A percentile compares a stretch with the other conserved stretches of the same genome.
These are phyloP conservation scores for Pelobates fuscus DNA, from an alignment of 2,113 vertebrate species.

Conservation along the genomic window DNA sequence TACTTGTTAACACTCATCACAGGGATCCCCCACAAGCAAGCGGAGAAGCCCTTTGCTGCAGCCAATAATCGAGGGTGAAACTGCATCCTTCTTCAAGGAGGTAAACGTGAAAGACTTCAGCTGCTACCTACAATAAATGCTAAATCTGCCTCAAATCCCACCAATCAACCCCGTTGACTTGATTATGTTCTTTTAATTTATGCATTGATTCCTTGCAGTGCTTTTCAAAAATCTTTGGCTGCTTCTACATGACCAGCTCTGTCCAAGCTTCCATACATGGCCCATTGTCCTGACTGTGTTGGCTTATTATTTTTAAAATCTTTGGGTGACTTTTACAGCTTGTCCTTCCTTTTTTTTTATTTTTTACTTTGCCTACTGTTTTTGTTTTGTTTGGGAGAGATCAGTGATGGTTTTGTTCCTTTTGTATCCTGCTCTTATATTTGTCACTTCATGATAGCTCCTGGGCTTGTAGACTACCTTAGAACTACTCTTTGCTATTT, in stretches of 20 bases:
- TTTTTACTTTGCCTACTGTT: constrained; percentile 7
- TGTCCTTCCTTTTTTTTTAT: neutral
- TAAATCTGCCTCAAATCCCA: constrained; percentile 54
- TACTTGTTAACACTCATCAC: constrained; percentile 79
- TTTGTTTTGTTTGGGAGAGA: too few species aligned
- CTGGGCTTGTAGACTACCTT: too few species aligned
- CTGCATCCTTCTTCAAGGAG: constrained; percentile 97
- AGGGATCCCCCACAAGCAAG: constrained; percentile 99
- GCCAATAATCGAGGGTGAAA: constrained; percentile 98
- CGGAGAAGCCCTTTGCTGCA: constrained; percentile 96
- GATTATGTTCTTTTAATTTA: constrained; percentile 42
- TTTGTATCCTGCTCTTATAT: too few species aligned
- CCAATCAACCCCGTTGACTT: constrained; percentile 51
- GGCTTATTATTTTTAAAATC: constrained; percentile 47
- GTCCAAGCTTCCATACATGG: constrained; percentile 43
- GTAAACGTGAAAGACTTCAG: constrained; percentile 88
- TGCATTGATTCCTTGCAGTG: constrained; percentile 63
- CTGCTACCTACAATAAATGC: constrained; percentile 65
- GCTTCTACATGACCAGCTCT: constrained; percentile 48
- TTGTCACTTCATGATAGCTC: too few species aligned
- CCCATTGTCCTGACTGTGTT: constrained; percentile 40
- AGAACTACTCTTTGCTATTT: too few species aligned
- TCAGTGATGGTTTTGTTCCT: too few species aligned
- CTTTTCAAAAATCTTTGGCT: constrained; percentile 58
- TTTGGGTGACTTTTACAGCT: constrained; percentile 13